Base-by-base conservation (phyloP, 2,113 vertebrate species). In the Leptocoma aspasia region DNA sequence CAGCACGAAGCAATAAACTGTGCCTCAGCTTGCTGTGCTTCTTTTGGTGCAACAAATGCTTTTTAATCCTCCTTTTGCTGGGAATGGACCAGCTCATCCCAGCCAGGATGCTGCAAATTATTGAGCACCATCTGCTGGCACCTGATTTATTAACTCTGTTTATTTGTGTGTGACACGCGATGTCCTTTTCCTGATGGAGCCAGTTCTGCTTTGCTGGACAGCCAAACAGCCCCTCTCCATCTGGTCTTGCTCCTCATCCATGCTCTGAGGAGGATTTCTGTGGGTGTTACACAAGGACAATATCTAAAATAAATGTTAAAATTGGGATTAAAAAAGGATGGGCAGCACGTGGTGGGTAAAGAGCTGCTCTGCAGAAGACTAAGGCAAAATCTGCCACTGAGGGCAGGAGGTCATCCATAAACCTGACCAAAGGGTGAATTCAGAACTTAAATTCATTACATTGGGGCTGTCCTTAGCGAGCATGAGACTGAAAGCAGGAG, bases 51-150 rank as follows among this genome's bases (percentile, higher is more conserved):
- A 45, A 64, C 3, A 27, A 79, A 69, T 2, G n/a, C 20, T 49
- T 72, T 87, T 49, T 6, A 24, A 39, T 41, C 3, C 44, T 75
- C 15, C 7, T 78, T 92, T 69, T 66, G 35, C 79, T 59, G 70
- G 57, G 75, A 44, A 59, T 16, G 72, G 50, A 88, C 37, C 70
- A 12, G 49, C 47, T 53, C 66, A 41, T 15, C 61, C 77, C 53
- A 54, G 31, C 1, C 20, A 72, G 66, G 91, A 89, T 65, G 84
- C 86, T 89, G 75, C 35, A 22, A 85, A 80, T 92, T 91, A 87
- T 18, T 69, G 78, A 88, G 95, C 84, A 82, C 84, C 94, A 95
- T 92, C 91, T 96, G 78, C 93, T 97, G 93, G 86, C 86, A 96
- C 84, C 63, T 85, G 45, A 56, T 89, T 91, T 35, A 73, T 76